phyloP scores from a whole-genome alignment of 2,797 vertebrate species.

The Selene dorsalis region DNA sequence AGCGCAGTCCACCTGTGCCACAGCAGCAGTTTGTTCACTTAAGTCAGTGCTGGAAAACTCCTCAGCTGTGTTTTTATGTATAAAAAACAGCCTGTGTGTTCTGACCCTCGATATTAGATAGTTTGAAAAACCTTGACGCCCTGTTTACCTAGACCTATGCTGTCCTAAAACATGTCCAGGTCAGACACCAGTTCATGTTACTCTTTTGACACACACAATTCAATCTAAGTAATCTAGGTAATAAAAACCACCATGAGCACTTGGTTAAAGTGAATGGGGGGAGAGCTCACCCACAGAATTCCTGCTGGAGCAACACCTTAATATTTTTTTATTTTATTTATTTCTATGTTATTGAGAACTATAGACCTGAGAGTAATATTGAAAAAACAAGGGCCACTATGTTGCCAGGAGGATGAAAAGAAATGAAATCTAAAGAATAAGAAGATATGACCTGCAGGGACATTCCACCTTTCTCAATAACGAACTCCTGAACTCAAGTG shows the following conservation, averaged over 20 bases:
- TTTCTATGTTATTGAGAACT: background rate
- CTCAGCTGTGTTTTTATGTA: too few relatives aligned
- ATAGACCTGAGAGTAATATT: background rate
- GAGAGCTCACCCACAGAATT: too few relatives aligned
- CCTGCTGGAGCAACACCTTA: background rate
- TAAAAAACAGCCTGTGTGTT: too few relatives aligned
- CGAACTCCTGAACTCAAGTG: background rate
- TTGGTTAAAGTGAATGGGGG: background rate
- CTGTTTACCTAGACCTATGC: background rate
- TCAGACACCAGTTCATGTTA: too few relatives aligned
- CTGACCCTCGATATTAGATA: background rate
- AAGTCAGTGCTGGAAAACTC: too few relatives aligned
- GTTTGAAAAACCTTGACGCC: background rate
- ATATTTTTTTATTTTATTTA: background rate
- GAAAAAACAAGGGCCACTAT: too few relatives aligned
- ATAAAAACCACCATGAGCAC: background rate
- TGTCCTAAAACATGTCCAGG: too few relatives aligned
- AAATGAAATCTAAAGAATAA: background rate
- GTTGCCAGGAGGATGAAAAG: background rate
- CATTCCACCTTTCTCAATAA: background rate
- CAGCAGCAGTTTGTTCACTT: too few relatives aligned
- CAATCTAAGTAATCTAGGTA: background rate
- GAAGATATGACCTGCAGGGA: background rate
- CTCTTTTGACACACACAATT: background rate
- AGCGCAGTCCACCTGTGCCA: too few relatives aligned